Evolutionary conservation across 2,113 vertebrate species (phyloP).

Genomic region (Ceyx cyanopectus): DNA sequence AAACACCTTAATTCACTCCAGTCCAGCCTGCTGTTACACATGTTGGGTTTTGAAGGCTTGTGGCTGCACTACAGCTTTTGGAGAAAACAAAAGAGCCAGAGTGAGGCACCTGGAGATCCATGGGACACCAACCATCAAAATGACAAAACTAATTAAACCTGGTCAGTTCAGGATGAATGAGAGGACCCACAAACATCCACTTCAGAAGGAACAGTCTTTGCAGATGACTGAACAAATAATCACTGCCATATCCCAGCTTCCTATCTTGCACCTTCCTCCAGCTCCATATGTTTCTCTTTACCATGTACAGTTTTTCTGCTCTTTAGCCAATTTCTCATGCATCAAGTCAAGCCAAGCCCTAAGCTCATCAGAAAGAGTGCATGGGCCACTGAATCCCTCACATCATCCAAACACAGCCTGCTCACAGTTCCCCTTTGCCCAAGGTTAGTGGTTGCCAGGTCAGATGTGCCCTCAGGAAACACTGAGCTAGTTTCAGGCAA

Average conservation of each 20-base stretch:
- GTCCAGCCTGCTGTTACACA: background rate
- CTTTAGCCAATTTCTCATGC: background rate
- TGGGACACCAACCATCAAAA: background rate
- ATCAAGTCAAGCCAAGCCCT: background rate
- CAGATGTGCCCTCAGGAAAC: background rate
- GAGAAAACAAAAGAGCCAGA: background rate
- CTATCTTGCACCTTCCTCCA: conserved; percentile 27
- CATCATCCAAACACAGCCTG: background rate
- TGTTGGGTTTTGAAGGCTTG: background rate
- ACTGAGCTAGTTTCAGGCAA: background rate
- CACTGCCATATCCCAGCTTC: background rate
- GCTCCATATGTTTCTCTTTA: background rate
- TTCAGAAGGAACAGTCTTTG: background rate
- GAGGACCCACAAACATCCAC: background rate
- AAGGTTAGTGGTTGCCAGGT: background rate
- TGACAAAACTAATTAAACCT: background rate
- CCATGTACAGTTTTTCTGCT: background rate
- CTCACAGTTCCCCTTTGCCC: fast-evolving
- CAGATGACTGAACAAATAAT: background rate
- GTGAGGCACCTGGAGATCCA: background rate
- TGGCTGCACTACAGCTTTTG: background rate
- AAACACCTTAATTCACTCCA: background rate
- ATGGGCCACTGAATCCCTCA: background rate
- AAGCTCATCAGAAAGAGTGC: background rate
- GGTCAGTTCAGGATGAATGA: background rate